Base-by-base conservation (phyloP, 1,140 invertebrate species). In the Brachionus manjavacas region DNA sequence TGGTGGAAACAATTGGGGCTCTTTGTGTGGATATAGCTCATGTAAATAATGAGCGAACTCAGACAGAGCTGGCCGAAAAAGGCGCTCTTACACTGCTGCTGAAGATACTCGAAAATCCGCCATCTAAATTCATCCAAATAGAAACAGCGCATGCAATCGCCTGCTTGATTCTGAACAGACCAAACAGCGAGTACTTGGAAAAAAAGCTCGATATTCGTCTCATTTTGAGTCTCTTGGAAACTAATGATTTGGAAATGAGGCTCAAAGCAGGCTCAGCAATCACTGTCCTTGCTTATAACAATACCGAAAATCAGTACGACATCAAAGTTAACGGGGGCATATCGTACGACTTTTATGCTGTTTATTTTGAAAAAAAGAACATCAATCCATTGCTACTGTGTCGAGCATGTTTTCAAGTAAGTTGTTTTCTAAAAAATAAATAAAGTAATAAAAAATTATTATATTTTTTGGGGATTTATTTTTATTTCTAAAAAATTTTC, bases 201-300 rank as follows among this genome's bases (percentile, higher is more conserved):
- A 60, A 64, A 7, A 60, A 68, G 39, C 28, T 81, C 4, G 79
- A 81, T 14, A 81, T 81, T 25, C 6, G 52, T 11, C 35, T 64
- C 0, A 68, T 81, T 81, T 46, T 81, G 12, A 39, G 35, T 64
- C 52, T 81, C 14, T 68, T 81, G 35, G 52, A 81, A 20, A 81
- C 79, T 9, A 55, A 81, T 25, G 79, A 81, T 46, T 81, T 81
- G n/a, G 79, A 64, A 81, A 81, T 68, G 79, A 64, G 79, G 31
- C 80, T 89, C n/a, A 86, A 87, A 35, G 88, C 88, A 35, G 88
- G 88, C 1, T 88, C 87, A 86, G 89, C 89, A 3, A 85, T 89
- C 74, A 87, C 89, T 41, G 88, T 88, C 64, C 89, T 90, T 86
- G 88, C 88, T 1, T 90, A 89, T 84, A 89, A 89, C 86, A 90